These are phyloP conservation scores for Sebastiscus albofasciatus DNA, from an alignment of 2,797 vertebrate species.

Conservation along the genomic window DNA sequence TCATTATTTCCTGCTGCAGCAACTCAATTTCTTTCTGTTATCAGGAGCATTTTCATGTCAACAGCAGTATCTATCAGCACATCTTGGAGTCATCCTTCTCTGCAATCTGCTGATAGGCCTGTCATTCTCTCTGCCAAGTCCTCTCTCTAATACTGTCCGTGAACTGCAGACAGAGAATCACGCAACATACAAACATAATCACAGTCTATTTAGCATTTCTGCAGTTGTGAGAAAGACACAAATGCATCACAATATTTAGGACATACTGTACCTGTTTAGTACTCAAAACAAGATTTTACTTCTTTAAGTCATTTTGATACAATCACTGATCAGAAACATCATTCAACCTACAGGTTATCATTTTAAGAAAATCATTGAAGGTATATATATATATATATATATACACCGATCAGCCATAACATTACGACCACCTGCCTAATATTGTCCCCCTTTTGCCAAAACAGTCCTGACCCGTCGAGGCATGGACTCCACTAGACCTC, in stretches of 20 bases:
- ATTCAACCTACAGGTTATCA: no score
- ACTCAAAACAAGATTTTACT: neutral
- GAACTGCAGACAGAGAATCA: neutral
- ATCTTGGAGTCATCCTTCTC: conserved; percentile 3
- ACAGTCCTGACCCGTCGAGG: no score
- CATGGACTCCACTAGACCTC: no score
- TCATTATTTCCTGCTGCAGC: conserved; percentile 2
- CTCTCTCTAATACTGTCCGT: neutral
- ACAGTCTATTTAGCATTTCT: neutral
- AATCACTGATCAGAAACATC: no score
- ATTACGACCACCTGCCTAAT: no score
- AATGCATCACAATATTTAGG: neutral
- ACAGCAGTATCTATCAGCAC: conserved; percentile 26
- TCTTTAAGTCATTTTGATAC: neutral
- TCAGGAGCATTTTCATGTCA: neutral
- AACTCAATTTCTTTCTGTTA: neutral
- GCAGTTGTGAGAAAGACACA: neutral
- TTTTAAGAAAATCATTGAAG: no score
- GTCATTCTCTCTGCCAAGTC: conserved; percentile 3
- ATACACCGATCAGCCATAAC: no score
- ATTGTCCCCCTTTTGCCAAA: no score
- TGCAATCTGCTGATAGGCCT: conserved; percentile 4
- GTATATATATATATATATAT: no score
- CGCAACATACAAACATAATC: neutral
- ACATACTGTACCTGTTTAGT: neutral